Conservation (phyloP, 2,113 vertebrate species). For the Planiliza haematocheilus region DNA sequence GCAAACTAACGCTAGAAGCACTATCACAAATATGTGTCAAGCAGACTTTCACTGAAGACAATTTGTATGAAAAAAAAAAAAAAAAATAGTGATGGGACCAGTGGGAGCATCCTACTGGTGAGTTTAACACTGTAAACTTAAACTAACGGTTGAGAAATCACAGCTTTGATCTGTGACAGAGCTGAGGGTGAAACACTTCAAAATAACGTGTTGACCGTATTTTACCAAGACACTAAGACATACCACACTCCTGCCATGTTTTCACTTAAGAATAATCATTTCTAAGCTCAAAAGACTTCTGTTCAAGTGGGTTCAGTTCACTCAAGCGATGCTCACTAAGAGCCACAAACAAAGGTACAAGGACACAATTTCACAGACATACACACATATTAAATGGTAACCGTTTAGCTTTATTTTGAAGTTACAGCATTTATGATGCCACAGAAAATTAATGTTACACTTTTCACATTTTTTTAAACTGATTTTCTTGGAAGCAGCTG, state of each 20-base stretch:
- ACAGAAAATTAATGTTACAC: no score
- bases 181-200: neutral
- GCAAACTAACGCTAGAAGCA: conserved; percentile 51
- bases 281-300: neutral
- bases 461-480: no score
- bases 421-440: no score
- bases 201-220: neutral
- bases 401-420: no score
- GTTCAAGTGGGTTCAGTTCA: neutral
- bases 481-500: no score
- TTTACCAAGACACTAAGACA: conserved; percentile 2
- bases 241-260: neutral
- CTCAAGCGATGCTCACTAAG: neutral
- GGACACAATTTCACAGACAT: conserved; percentile 10
- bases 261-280: neutral
- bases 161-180: conserved; percentile 2
- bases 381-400: neutral
- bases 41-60: conserved; percentile 15
- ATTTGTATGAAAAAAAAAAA: conserved; percentile 15
- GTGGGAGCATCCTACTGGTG: conserved; percentile 14
- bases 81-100: conserved; percentile 16
- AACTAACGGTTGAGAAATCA: conserved; percentile 4
- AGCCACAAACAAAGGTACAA: conserved; percentile 5
- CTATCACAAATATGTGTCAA: conserved; percentile 41
- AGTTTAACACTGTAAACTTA: conserved; percentile 18